phyloP scores from a whole-genome alignment of 2,888 invertebrate species.

The Nycteola revayana region DNA sequence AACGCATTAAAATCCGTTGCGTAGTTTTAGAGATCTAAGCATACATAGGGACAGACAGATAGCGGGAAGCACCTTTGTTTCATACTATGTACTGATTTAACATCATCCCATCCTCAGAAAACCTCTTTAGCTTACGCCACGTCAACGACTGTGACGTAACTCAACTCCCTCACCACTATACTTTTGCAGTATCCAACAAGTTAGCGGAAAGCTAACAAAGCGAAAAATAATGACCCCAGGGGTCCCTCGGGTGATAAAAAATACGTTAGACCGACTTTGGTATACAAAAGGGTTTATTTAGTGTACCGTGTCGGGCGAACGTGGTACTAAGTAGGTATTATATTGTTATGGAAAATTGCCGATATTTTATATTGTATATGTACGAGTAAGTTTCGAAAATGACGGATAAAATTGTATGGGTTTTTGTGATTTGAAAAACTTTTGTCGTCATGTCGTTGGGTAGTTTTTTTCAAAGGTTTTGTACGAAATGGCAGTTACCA shows the following conservation, averaged over 20 bases:
- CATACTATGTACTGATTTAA: too few relatives aligned
- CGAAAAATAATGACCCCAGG: slow-evolving; percentile 25
- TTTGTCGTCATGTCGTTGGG: too few relatives aligned
- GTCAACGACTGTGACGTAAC: slow-evolving; percentile 4
- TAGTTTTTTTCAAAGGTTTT: too few relatives aligned
- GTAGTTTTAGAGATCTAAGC: too few relatives aligned
- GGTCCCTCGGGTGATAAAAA: slow-evolving; percentile 27
- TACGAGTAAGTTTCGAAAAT: too few relatives aligned
- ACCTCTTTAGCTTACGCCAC: slow-evolving; percentile 2
- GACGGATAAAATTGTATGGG: too few relatives aligned
- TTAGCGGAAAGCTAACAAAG: slow-evolving; percentile 26
- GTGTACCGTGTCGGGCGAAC: slow-evolving; percentile 16
- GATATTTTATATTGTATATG: neutral
- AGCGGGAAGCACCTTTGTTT: too few relatives aligned
- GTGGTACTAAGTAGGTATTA: slow-evolving; percentile 13
- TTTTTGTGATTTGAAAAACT: too few relatives aligned
- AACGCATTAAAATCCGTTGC: too few relatives aligned
- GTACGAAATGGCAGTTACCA: too few relatives aligned
- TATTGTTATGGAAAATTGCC: slow-evolving; percentile 6
- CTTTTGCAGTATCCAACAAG: slow-evolving; percentile 21
- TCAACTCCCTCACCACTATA: slow-evolving; percentile 1
- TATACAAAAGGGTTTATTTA: slow-evolving; percentile 20
- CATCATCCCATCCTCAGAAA: too few relatives aligned
- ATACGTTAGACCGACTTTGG: slow-evolving; percentile 28
- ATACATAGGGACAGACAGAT: too few relatives aligned